Percentiles rank a stretch among this genome's conserved stretches.
Conservation (phyloP, 2,113 vertebrate species). For the Zapus hudsonius region DNA sequence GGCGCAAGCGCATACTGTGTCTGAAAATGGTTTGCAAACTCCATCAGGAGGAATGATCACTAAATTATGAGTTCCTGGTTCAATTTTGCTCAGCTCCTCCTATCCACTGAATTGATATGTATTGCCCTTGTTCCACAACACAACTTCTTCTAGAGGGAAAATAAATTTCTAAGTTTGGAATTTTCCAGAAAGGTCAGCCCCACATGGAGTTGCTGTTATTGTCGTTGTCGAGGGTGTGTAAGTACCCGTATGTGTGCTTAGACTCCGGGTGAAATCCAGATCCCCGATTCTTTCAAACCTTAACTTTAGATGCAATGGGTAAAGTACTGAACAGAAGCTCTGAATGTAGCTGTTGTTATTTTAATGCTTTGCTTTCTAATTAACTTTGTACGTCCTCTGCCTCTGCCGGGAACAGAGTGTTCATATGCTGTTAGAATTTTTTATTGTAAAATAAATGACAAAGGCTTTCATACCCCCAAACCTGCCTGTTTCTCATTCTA, state of each 20-base stretch:
- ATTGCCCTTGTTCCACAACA: slow-evolving; percentile 16
- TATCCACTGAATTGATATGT: not conserved
- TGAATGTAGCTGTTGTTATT: slow-evolving; percentile 52
- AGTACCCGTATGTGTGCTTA: not conserved
- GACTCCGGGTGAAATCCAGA: not conserved
- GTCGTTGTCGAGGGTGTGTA: not conserved
- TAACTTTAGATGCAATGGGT: not conserved
- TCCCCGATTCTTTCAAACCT: not conserved
- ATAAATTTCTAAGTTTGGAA: slow-evolving; percentile 28
- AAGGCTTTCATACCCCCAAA: slow-evolving; percentile 74
- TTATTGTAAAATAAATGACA: slow-evolving; percentile 79
- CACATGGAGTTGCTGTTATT: not conserved
- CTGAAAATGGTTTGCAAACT: not conserved
- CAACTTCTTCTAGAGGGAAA: slow-evolving; percentile 14
- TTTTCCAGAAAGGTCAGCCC: slow-evolving; percentile 29
- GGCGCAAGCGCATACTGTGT: not conserved
- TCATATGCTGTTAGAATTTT: slow-evolving; percentile 68
- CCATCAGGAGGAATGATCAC: slow-evolving; percentile 1
- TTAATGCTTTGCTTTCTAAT: slow-evolving; percentile 67
- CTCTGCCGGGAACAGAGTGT: slow-evolving; percentile 66
- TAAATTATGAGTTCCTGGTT: not conserved
- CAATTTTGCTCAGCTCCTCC: slow-evolving; percentile 13
- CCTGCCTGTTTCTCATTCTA: slow-evolving; percentile 67
- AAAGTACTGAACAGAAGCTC: slow-evolving; percentile 35
- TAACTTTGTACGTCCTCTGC: slow-evolving; percentile 58